These are phyloP conservation scores for Phyto melanocephala DNA, from an alignment of 2,888 invertebrate genomes.

Conservation along the genomic window DNA sequence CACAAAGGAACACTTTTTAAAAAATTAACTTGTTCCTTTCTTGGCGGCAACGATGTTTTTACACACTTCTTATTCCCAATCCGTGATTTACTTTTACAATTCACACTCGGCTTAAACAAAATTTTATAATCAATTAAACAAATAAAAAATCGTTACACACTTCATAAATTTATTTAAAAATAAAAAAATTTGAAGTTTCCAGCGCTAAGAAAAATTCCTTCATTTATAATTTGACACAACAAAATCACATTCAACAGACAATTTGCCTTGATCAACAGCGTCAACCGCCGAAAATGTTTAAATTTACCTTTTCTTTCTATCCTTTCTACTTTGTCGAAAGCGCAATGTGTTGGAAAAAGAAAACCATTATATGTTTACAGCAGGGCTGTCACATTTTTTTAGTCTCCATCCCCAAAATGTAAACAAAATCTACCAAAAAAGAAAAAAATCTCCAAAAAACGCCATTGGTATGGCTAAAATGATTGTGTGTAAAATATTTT, in stretches of 20 bases:
- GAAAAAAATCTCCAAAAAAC: no score
- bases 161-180: not conserved
- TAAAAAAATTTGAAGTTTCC: slow-evolving; percentile 1
- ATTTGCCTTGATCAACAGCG: not conserved
- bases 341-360: not conserved
- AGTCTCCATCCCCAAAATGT: no score
- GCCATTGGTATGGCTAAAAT: no score
- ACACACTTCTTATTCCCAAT: not conserved
- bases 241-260: not conserved
- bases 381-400: no score
- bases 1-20: slow-evolving; percentile 23
- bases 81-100: not conserved
- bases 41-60: not conserved
- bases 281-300: slow-evolving; percentile 42
- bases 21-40: not conserved
- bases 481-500: no score
- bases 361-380: not conserved
- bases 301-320: slow-evolving; percentile 6
- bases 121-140: not conserved
- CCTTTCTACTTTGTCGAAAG: not conserved
- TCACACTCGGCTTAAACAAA: not conserved
- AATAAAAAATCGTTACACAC: not conserved
- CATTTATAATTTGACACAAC: slow-evolving; percentile 6
- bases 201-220: slow-evolving; percentile 2
- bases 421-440: no score